phyloP scores from a whole-genome alignment of 2,797 vertebrate species.

The Nannoperca australis region DNA sequence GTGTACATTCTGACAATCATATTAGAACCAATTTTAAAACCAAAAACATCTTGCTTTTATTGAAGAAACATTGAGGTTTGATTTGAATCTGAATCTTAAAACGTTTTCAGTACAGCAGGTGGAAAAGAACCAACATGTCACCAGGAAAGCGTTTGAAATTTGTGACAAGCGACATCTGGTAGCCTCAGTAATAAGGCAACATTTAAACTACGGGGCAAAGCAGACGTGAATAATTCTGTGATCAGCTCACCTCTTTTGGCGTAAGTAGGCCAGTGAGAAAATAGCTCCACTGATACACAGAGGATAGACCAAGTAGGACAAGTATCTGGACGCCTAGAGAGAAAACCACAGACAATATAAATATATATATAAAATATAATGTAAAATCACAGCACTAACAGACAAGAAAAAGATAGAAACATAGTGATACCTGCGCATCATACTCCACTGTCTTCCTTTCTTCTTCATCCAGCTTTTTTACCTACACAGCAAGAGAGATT shows the following conservation, averaged over 20 bases:
- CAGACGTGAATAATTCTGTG: not conserved
- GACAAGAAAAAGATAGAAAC: not conserved
- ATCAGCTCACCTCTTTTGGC: constrained; percentile 91
- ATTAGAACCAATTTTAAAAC: not conserved
- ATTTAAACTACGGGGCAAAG: not conserved
- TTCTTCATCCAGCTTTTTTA: constrained; percentile 89
- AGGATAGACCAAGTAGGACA: constrained; percentile 95
- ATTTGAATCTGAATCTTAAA: constrained; percentile 19
- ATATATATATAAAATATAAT: too few relatives aligned
- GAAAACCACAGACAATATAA: constrained; percentile 15
- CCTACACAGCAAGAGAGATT: constrained; percentile 74
- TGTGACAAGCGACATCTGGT: not conserved
- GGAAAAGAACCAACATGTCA: not conserved
- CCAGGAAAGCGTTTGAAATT: constrained; percentile 14
- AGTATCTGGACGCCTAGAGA: constrained; percentile 91
- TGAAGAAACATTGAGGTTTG: constrained; percentile 3
- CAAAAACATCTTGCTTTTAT: not conserved
- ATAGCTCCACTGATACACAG: constrained; percentile 92
- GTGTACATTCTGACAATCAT: not conserved
- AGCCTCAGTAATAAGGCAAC: not conserved
- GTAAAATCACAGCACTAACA: constrained; percentile 3
- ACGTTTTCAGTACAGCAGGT: not conserved
- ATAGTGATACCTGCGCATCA: constrained; percentile 88
- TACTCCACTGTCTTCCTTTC: constrained; percentile 92
- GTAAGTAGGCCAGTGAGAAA: constrained; percentile 94